A percentile compares a stretch with the other conserved stretches of the same genome.
Evolutionary conservation across 2,797 vertebrate species (phyloP).

Genomic region (Babyrousa celebensis): DNA sequence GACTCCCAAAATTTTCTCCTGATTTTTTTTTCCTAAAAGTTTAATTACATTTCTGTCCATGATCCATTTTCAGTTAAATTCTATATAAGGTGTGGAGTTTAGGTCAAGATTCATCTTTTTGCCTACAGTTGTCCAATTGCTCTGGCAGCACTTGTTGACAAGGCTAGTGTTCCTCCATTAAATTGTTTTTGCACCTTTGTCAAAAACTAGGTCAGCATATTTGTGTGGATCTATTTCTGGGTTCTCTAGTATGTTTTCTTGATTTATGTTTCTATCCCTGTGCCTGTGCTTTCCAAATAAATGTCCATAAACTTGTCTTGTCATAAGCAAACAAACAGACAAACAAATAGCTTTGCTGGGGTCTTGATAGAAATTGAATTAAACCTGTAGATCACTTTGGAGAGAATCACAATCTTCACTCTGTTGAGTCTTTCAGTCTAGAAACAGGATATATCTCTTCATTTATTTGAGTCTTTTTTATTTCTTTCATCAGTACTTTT

Average conservation of each 20-base stretch:
- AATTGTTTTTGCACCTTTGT: constrained; percentile 32
- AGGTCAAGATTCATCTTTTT: constrained; percentile 42
- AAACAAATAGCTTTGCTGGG: neutral
- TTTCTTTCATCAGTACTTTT: constrained; percentile 52
- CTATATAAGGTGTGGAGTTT: neutral
- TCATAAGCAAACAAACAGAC: neutral
- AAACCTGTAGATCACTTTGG: constrained; percentile 6
- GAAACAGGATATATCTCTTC: neutral
- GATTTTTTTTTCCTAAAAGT: neutral
- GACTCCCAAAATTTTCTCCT: neutral
- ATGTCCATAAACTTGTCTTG: neutral
- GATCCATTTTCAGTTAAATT: neutral
- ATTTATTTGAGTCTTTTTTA: constrained; percentile 1
- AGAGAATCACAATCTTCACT: constrained; percentile 24
- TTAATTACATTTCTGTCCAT: neutral
- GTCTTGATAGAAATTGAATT: constrained; percentile 20
- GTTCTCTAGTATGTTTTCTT: neutral
- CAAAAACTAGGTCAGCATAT: constrained; percentile 38
- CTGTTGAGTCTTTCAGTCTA: neutral
- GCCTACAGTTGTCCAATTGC: neutral
- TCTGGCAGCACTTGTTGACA: neutral
- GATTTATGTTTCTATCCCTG: neutral
- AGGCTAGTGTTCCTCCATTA: neutral
- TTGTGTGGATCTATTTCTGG: constrained; percentile 32
- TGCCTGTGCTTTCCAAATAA: constrained; percentile 55